Conservation (phyloP, 2,888 invertebrate genomes). For the Craniophora ligustri region DNA sequence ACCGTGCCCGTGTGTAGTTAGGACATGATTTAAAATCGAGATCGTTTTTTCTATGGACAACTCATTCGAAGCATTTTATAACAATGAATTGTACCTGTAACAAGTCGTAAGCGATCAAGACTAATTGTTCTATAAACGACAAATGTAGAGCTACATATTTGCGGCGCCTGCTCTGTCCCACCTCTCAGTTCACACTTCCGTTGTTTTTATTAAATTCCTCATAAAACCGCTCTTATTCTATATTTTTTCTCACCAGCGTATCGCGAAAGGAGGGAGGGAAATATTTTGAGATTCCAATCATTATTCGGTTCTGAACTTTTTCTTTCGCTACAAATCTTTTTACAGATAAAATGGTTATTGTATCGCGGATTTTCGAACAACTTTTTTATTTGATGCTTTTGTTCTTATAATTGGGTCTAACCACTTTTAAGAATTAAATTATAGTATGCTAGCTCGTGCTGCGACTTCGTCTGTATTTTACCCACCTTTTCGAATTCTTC, state of each 20-base stretch:
- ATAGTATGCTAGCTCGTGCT: no score
- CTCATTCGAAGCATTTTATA: background rate
- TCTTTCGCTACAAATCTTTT: conserved; percentile 7
- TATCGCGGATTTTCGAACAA: background rate
- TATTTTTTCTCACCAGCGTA: background rate
- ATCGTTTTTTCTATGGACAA: background rate
- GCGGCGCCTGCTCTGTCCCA: conserved; percentile 9
- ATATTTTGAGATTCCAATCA: conserved; percentile 14
- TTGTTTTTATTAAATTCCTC: conserved; percentile 21
- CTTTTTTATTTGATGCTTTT: background rate
- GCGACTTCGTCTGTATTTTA: no score
- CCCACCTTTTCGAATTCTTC: no score
- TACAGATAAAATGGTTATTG: conserved; percentile 3
- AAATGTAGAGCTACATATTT: conserved; percentile 23
- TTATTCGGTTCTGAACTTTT: conserved; percentile 1
- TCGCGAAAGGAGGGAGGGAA: background rate
- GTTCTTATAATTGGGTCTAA: background rate
- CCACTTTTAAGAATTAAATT: no score
- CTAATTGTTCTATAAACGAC: conserved; percentile 28
- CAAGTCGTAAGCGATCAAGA: conserved; percentile 3
- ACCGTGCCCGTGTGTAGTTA: background rate
- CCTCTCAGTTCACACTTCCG: conserved; percentile 7
- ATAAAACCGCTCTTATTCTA: background rate
- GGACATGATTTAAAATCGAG: background rate
- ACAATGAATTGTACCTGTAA: no score